These are phyloP conservation scores for Shinisaurus crocodilurus DNA, from an alignment of 2,113 vertebrate species.

Conservation along the genomic window DNA sequence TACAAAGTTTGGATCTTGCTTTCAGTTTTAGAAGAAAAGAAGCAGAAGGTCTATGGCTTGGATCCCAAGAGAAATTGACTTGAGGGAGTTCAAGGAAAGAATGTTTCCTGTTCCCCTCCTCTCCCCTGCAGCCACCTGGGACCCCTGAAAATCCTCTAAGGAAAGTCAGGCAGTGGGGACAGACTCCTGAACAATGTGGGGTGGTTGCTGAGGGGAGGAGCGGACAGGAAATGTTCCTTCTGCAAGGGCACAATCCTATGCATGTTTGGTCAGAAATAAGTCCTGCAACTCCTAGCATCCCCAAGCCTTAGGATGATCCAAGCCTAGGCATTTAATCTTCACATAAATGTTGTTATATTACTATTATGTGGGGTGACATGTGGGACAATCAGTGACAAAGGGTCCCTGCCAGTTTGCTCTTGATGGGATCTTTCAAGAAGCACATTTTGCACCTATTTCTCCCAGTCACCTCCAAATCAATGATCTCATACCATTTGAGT, in stretches of 20 bases:
- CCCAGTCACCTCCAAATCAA: neutral
- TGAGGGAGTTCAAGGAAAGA: neutral
- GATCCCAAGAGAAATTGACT: neutral
- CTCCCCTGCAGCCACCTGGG: too few species aligned
- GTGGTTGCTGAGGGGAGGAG: neutral
- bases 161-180: neutral
- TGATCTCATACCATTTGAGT: neutral
- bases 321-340: neutral
- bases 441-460: neutral
- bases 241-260: too few species aligned
- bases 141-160: neutral
- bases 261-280: too few species aligned
- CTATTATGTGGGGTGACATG: neutral
- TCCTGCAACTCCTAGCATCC: too few species aligned
- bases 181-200: neutral
- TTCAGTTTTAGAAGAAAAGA: neutral
- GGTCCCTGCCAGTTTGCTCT: too few species aligned
- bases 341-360: neutral
- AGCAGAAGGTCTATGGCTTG: neutral
- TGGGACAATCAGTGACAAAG: neutral
- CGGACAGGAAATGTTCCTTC: neutral
- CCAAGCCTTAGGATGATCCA: too few species aligned
- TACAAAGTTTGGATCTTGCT: neutral
- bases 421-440: neutral
- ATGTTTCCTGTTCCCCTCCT: neutral